phyloP scores from a whole-genome alignment of 2,888 invertebrate species.

The Epirrita christyi region DNA sequence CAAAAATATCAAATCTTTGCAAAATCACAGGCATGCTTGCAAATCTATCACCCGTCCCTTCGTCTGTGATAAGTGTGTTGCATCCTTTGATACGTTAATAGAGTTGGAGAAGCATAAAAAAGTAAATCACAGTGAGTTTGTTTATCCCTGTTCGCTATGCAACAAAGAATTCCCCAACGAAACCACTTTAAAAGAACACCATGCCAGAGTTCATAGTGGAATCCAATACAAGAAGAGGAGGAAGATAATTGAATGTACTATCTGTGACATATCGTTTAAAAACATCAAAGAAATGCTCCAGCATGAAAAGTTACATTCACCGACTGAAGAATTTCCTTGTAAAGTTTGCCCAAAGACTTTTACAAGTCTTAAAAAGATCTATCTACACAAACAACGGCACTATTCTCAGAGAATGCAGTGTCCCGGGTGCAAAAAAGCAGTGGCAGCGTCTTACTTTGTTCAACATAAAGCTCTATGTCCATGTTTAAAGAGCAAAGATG shows the following conservation, averaged over 20 bases:
- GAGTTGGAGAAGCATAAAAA: constrained; percentile 49
- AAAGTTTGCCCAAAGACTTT: constrained; percentile 53
- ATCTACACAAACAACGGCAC: constrained; percentile 55
- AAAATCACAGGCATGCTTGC: constrained; percentile 50
- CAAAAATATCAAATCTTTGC: constrained; percentile 42
- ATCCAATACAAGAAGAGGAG: constrained; percentile 57
- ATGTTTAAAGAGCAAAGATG: constrained; percentile 23
- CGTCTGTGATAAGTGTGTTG: constrained; percentile 50
- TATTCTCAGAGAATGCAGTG: constrained; percentile 54
- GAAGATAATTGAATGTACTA: constrained; percentile 56
- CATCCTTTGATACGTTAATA: constrained; percentile 51
- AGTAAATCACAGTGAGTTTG: constrained; percentile 48
- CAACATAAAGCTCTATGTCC: constrained; percentile 52
- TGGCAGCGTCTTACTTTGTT: constrained; percentile 48
- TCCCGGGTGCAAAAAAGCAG: constrained; percentile 48
- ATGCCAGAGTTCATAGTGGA: constrained; percentile 53
- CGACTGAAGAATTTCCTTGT: constrained; percentile 51
- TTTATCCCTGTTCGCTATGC: constrained; percentile 53
- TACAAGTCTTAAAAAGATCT: constrained; percentile 49
- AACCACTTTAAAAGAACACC: constrained; percentile 52
- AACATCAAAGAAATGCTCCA: constrained; percentile 51
- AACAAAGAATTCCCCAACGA: constrained; percentile 51
- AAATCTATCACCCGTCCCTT: constrained; percentile 43
- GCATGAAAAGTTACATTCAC: constrained; percentile 50
- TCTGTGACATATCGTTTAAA: constrained; percentile 55